Evolutionary conservation across 2,113 vertebrate genomes (phyloP), one percentile per base, ranked within the genome.

Genomic region (Thalassarche chlororhynchos): DNA sequence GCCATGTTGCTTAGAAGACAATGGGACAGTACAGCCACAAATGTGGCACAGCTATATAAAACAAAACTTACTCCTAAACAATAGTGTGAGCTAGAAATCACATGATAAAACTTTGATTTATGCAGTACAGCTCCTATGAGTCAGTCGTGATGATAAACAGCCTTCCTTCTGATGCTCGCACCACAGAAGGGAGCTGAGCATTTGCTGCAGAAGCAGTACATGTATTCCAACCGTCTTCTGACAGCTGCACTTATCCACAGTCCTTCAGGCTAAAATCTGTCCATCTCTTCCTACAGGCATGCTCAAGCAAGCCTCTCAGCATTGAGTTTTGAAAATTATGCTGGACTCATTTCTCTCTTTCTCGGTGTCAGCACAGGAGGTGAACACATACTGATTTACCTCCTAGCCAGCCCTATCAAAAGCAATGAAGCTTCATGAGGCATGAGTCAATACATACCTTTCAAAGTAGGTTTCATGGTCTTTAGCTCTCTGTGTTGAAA

Each of bases 221-320:
- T 36, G 44, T 32, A 87, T 60, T 75, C 51, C 31, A 40, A 58
- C 31, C 8, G 1, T 15, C 65, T 75, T 66, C 65, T 68, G 51
- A 68, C 69, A 89, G 77, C 84, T 94, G 44, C 44, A 55, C 29
- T 77, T 51, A 77, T 1, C 34, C 47, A 61, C 71, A 76, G 52
- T 42, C 72, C 93, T 91, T 78, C 69, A 61, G 87, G 89, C 83
- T 83, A 86, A 83, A 92, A 89, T 51, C 69, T 87, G 58, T 38
- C 84, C 65, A 58, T 74, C 57, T 68, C 81, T 49, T 95, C 74
- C 51, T 42, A 66, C n/a, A 76, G 55, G n/a, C 74, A 47, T 0
- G 0, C 52, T 55, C 38, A 83, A 52, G 49, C 13, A 75, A 68
- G 66, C 17, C 74, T 81, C 52, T 24, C 5, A 55, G 60, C 47